Percentiles rank a stretch among this genome's conserved stretches.
These are phyloP conservation scores for Margaritifera margaritifera DNA, from an alignment of 2,888 invertebrate species.

Conservation along the genomic window DNA sequence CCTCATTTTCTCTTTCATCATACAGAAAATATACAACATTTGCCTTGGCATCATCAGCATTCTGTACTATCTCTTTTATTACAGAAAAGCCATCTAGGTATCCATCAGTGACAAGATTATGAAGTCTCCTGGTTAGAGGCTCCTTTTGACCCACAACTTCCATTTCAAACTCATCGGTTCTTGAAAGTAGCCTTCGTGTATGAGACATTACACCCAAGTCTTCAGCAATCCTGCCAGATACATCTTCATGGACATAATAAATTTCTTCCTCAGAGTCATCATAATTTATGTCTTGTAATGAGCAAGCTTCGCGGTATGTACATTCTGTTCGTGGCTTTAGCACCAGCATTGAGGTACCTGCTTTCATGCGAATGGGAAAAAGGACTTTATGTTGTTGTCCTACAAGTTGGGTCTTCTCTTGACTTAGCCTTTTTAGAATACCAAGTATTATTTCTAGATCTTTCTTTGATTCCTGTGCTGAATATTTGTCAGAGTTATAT, in stretches of 20 bases:
- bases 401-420: neutral
- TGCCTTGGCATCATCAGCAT: conserved; percentile 66
- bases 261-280: conserved; percentile 26
- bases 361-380: conserved; percentile 19
- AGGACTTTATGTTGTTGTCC: conserved; percentile 10
- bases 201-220: conserved; percentile 54
- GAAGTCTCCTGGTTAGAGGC: conserved; percentile 57
- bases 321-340: conserved; percentile 14
- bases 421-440: conserved; percentile 15
- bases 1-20: conserved; percentile 61
- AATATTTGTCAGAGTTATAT: neutral
- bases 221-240: conserved; percentile 45
- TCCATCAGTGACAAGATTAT: conserved; percentile 46
- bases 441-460: conserved; percentile 17
- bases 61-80: conserved; percentile 65
- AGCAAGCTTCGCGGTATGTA: conserved; percentile 16
- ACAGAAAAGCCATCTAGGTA: conserved; percentile 65
- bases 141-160: conserved; percentile 60
- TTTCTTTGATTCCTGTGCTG: neutral
- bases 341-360: conserved; percentile 3
- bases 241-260: conserved; percentile 41
- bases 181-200: conserved; percentile 41
- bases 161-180: conserved; percentile 34
- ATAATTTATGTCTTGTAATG: conserved; percentile 12
- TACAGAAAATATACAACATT: conserved; percentile 56